Conservation (phyloP, 2,888 invertebrate genomes). For the Sesia bembeciformis region DNA sequence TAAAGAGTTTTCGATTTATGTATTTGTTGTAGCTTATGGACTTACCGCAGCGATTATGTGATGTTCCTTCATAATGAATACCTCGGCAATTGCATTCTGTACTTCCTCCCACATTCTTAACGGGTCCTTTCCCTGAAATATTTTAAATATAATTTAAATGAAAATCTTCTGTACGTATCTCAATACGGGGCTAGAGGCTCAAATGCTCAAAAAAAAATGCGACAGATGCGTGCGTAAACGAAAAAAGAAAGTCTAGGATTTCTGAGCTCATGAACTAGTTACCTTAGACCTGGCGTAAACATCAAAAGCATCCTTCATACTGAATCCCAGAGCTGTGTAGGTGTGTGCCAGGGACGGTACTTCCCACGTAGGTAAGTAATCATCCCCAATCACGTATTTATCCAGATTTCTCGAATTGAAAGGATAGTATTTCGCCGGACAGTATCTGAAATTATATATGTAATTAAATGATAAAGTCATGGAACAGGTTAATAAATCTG, state of each 20-base stretch:
- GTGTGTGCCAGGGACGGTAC: slow-evolving; percentile 84
- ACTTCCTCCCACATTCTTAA: slow-evolving; percentile 85
- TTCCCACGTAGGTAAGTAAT: slow-evolving; percentile 96
- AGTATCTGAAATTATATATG: slow-evolving; percentile 77
- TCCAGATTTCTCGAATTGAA: slow-evolving; percentile 86
- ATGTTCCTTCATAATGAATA: slow-evolving; percentile 81
- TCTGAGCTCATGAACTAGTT: not conserved
- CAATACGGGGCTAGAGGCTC: no score
- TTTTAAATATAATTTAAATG: no score
- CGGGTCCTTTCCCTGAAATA: slow-evolving; percentile 79
- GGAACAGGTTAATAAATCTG: no score
- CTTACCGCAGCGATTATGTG: slow-evolving; percentile 77
- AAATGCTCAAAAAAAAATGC: no score
- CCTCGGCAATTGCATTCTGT: slow-evolving; percentile 82
- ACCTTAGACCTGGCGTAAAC: slow-evolving; percentile 77
- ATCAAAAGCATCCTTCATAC: slow-evolving; percentile 92
- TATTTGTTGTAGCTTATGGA: slow-evolving; percentile 2
- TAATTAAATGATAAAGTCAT: no score
- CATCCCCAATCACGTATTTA: slow-evolving; percentile 95
- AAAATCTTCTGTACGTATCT: not conserved
- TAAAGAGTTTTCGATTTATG: no score
- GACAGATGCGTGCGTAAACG: no score
- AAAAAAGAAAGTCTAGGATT: not conserved
- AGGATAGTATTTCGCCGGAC: slow-evolving; percentile 91
- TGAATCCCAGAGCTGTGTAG: slow-evolving; percentile 81